Conservation (phyloP, 2,888 invertebrate genomes). For the Spialia ferax region DNA sequence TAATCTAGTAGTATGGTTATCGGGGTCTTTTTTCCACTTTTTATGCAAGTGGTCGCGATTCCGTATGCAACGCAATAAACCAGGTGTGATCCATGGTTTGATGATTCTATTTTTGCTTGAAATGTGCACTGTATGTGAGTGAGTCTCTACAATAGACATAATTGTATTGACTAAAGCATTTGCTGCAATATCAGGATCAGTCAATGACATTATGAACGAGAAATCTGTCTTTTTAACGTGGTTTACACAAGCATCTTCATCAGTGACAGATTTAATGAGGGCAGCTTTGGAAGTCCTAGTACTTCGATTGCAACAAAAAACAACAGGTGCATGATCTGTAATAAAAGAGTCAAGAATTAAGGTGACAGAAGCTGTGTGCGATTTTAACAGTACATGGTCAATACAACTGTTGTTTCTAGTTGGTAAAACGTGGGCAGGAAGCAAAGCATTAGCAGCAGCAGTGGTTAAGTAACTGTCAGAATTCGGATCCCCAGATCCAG, state of each 20-base stretch:
- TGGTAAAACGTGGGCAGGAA: neutral
- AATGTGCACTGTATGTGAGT: neutral
- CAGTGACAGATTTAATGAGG: neutral
- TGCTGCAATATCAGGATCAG: neutral
- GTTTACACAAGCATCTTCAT: neutral
- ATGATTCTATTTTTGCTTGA: neutral
- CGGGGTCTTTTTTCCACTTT: neutral
- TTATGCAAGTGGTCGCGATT: neutral
- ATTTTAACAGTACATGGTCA: neutral
- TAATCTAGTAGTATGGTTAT: neutral
- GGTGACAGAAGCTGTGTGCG: neutral
- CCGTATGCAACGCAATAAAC: neutral
- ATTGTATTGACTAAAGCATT: neutral
- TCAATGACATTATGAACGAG: neutral
- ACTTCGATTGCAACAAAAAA: neutral
- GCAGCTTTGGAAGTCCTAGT: neutral
- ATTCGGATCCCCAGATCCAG: neutral
- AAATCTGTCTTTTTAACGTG: neutral
- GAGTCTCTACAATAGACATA: neutral
- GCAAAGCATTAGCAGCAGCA: neutral
- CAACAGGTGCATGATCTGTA: neutral
- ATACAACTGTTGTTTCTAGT: neutral
- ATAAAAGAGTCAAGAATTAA: neutral
- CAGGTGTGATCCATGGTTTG: neutral
- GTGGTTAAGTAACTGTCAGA: neutral